phyloP scores from a whole-genome alignment of 2,888 invertebrate species.

The Portevinia maculata region DNA sequence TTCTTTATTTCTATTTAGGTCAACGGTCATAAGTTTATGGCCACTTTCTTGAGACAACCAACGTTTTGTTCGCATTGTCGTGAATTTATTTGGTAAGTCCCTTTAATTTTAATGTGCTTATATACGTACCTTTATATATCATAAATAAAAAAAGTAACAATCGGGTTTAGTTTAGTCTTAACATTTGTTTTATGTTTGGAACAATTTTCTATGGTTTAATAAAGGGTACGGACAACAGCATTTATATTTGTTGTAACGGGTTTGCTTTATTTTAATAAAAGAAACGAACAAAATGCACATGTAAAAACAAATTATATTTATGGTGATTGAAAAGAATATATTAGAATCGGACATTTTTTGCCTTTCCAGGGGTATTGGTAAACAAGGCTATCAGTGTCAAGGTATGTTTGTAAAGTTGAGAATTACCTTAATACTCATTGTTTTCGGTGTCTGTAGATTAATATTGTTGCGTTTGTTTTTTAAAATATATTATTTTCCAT shows the following conservation, averaged over 20 bases:
- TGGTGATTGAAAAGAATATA: conserved; percentile 76
- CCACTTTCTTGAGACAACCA: conserved; percentile 98
- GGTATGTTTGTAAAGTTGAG: conserved; percentile 85
- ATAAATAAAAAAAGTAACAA: conserved; percentile 28
- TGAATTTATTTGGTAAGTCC: conserved; percentile 97
- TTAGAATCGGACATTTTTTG: conserved; percentile 84
- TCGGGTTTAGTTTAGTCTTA: conserved; percentile 19
- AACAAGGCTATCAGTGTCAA: conserved; percentile 99
- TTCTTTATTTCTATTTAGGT: conserved; percentile 81
- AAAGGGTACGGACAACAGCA: conserved; percentile 32
- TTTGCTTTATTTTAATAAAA: conserved; percentile 33
- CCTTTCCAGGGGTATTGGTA: conserved; percentile 96
- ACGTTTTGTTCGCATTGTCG: conserved; percentile 99
- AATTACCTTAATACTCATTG: conserved; percentile 55
- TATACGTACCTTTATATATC: neutral
- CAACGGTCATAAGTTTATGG: conserved; percentile 99
- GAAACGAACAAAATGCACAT: conserved; percentile 34
- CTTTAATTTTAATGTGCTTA: conserved; percentile 2
- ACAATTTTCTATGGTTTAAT: conserved; percentile 15
- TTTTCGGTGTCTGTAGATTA: conserved; percentile 69
- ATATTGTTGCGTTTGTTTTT: conserved; percentile 53
- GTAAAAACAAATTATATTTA: conserved; percentile 48
- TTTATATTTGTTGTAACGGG: conserved; percentile 45
- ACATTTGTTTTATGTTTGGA: conserved; percentile 39
- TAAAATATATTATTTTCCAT: conserved; percentile 27